A percentile compares a stretch with the other conserved stretches of the same genome.
Conservation (phyloP, 2,797 vertebrate species). For the Prionace glauca region DNA sequence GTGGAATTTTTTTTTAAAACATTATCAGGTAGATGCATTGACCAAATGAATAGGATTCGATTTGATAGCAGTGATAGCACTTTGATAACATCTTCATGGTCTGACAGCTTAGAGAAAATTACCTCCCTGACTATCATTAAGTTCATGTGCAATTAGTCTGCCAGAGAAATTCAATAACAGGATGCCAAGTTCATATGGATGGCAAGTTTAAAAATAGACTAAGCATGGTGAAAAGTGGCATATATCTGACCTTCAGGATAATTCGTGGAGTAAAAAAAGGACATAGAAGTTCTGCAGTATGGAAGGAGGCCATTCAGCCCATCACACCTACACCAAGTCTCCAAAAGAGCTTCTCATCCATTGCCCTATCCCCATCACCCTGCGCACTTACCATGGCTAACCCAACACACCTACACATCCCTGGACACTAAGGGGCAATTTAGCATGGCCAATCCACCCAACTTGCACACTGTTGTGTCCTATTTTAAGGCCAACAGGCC, state of each 20-base stretch:
- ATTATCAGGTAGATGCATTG: not conserved
- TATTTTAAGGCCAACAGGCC: not conserved
- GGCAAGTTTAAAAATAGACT: not conserved
- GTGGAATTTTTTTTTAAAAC: not conserved
- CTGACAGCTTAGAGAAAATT: not conserved
- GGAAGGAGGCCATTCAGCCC: too few species aligned
- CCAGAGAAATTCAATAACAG: not conserved
- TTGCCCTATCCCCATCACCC: too few species aligned
- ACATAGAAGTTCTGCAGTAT: too few species aligned
- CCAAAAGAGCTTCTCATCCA: too few species aligned
- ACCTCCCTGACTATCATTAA: not conserved
- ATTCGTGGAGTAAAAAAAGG: not conserved
- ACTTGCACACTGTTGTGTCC: too few species aligned
- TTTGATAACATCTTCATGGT: not conserved
- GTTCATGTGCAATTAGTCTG: not conserved
- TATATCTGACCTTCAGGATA: not conserved
- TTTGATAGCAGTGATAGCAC: not conserved
- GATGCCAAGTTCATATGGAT: not conserved
- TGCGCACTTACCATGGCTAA: too few species aligned
- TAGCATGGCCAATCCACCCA: too few species aligned
- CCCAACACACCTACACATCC: too few species aligned
- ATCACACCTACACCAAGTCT: too few species aligned
- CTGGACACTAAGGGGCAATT: too few species aligned
- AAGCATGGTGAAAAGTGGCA: not conserved
- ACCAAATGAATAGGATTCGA: not conserved